Evolutionary conservation across 2,888 invertebrate genomes (phyloP).

Genomic region (Himalopsyche tibetana): DNA sequence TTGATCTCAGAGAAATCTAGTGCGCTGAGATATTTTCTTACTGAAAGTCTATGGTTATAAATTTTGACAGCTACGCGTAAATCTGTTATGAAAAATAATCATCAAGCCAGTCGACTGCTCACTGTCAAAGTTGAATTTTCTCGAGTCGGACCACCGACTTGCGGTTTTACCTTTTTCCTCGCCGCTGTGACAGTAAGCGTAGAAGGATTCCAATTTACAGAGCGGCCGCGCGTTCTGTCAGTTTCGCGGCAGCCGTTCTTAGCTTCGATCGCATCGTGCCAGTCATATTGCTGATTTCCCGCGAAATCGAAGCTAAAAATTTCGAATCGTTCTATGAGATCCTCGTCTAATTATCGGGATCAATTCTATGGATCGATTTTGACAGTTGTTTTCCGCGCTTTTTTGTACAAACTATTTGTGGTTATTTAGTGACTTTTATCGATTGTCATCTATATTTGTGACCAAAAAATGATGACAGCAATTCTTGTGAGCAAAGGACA

Average conservation of each 20-base stretch:
- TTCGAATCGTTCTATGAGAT: constrained; percentile 37
- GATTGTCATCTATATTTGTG: constrained; percentile 23
- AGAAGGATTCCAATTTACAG: constrained; percentile 27
- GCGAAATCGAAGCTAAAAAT: constrained; percentile 28
- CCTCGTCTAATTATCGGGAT: constrained; percentile 4
- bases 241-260: constrained; percentile 38
- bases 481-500: constrained; percentile 34
- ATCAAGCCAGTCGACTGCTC: not conserved
- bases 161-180: constrained; percentile 25
- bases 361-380: constrained; percentile 29
- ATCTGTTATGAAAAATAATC: constrained; percentile 33
- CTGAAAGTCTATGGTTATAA: not conserved
- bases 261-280: constrained; percentile 26
- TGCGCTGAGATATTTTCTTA: not conserved
- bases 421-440: constrained; percentile 29
- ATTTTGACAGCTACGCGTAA: constrained; percentile 36
- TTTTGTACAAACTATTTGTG: constrained; percentile 7
- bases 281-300: constrained; percentile 9
- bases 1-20: no score
- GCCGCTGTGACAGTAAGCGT: constrained; percentile 10
- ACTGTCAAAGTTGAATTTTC: not conserved
- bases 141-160: not conserved
- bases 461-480: constrained; percentile 39
- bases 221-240: not conserved
- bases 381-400: not conserved